phyloP scores from a whole-genome alignment of 2,113 vertebrate genomes.

The Sylvietta virens region DNA sequence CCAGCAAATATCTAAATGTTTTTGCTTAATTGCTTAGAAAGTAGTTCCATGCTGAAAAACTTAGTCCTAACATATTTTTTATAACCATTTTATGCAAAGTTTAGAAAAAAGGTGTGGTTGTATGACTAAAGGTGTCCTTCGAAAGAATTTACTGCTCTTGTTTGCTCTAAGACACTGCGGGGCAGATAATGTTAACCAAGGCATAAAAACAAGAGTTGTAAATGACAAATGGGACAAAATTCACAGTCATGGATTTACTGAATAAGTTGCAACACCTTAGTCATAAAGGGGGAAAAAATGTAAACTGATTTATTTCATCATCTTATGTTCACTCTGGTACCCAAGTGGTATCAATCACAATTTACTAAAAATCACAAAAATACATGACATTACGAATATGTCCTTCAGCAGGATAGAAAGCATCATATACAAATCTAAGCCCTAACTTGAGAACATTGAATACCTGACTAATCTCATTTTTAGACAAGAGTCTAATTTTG shows the following conservation, averaged over 20 bases:
- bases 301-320: neutral
- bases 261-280: neutral
- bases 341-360: neutral
- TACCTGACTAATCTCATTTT: neutral
- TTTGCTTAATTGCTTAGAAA: neutral
- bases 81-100: neutral
- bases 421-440: neutral
- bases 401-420: neutral
- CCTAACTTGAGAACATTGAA: neutral
- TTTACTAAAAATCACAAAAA: neutral
- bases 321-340: neutral
- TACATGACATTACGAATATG: neutral
- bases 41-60: neutral
- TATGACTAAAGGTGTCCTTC: neutral
- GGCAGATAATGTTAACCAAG: neutral
- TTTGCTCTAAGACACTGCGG: neutral
- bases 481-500: neutral
- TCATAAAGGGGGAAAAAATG: rapidly evolving
- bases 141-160: neutral
- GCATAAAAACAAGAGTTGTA: neutral
- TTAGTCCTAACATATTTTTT: neutral
- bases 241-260: neutral
- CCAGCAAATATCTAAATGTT: neutral
- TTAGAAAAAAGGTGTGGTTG: neutral
- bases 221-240: neutral